phyloP scores from a whole-genome alignment of 2,113 vertebrate genomes.

The Rhagologus leucostigma region DNA sequence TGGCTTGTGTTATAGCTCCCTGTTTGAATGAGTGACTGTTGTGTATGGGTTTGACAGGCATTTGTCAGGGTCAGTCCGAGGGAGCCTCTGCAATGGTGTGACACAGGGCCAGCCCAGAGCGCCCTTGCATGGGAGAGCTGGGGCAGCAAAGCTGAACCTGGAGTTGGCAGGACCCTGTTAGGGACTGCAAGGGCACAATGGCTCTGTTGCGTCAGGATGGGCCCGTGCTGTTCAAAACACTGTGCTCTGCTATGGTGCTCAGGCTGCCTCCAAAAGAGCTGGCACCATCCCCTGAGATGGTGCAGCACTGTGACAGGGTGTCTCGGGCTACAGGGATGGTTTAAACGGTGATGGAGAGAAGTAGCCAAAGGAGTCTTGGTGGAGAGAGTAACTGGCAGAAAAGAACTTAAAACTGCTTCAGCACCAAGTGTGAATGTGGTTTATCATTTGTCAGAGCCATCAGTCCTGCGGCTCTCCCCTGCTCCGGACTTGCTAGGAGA shows the following conservation, averaged over 20 bases:
- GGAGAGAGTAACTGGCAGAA: background rate
- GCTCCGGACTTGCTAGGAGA: background rate
- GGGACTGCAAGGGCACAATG: background rate
- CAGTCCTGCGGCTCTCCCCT: background rate
- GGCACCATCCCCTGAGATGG: background rate
- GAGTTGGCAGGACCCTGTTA: background rate
- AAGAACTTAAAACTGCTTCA: background rate
- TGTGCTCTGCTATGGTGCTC: background rate
- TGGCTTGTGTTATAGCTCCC: background rate
- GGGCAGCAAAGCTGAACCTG: background rate
- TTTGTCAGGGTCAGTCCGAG: background rate
- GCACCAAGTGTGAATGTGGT: background rate
- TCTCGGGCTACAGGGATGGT: background rate
- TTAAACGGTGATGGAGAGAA: background rate
- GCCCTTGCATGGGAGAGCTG: background rate
- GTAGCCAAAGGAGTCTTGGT: background rate
- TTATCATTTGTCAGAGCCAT: background rate
- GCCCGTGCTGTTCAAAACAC: accelerated
- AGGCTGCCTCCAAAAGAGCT: background rate
- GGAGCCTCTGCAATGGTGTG: background rate
- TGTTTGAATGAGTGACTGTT: background rate
- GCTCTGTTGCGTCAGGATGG: background rate
- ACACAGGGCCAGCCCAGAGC: background rate
- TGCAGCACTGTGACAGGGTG: background rate
- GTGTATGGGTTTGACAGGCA: background rate